phyloP scores from a whole-genome alignment of 2,113 vertebrate species.

The Thymallus thymallus region DNA sequence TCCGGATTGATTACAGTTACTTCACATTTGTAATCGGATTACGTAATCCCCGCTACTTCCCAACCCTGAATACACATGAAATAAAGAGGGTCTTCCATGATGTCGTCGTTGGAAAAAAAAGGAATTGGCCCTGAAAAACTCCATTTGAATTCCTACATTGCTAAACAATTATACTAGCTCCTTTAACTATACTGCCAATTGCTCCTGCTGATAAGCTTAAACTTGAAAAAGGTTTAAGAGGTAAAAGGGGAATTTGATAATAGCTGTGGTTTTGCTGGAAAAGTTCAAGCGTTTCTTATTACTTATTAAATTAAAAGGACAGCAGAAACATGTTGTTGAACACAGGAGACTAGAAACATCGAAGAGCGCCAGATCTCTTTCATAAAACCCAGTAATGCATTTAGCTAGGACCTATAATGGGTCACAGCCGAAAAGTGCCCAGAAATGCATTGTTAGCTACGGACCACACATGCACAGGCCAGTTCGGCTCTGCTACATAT shows the following conservation, averaged over 20 bases:
- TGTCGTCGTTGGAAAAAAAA: too few relatives aligned
- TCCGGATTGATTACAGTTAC: too few relatives aligned
- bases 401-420: slow-evolving; percentile 1
- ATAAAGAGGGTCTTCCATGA: too few relatives aligned
- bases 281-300: neutral
- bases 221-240: neutral
- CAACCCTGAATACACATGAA: too few relatives aligned
- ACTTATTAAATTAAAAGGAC: neutral
- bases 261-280: neutral
- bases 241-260: neutral
- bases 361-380: slow-evolving; percentile 9
- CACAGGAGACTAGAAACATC: neutral
- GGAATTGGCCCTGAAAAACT: too few relatives aligned
- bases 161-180: too few relatives aligned
- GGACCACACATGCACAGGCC: slow-evolving; percentile 13
- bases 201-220: neutral
- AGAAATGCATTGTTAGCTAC: slow-evolving; percentile 1
- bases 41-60: too few relatives aligned
- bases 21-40: too few relatives aligned
- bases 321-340: neutral
- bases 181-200: too few relatives aligned
- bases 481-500: neutral
- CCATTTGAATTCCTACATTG: too few relatives aligned
- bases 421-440: slow-evolving; percentile 8
- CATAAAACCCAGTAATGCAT: slow-evolving; percentile 26